Evolutionary conservation across 2,888 invertebrate species (phyloP).

Genomic region (Toxonevra muliebris): DNA sequence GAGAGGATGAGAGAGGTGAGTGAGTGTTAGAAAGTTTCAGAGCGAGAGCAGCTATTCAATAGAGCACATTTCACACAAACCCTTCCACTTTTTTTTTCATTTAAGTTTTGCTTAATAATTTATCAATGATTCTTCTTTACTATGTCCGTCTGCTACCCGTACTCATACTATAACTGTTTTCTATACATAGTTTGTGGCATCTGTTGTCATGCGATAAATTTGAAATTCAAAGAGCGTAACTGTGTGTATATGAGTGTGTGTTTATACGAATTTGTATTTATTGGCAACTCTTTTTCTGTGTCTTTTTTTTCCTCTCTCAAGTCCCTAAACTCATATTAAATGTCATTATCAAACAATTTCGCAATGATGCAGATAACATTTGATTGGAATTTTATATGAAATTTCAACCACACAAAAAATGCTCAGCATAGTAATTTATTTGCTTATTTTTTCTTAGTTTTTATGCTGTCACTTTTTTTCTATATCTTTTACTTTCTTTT

Average conservation of each 20-base stretch:
- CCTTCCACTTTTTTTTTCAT: background rate
- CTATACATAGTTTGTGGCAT: constrained; percentile 6
- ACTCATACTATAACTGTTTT: no score
- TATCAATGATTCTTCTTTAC: background rate
- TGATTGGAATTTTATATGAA: no score
- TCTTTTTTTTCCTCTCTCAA: no score
- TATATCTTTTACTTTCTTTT: no score
- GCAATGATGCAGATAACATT: background rate
- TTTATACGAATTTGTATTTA: background rate
- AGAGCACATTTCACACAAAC: no score
- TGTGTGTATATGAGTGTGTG: background rate
- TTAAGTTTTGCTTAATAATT: background rate
- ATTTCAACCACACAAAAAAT: no score
- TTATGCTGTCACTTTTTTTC: no score
- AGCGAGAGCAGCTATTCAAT: no score
- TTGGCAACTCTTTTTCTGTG: background rate
- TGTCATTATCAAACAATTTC: background rate
- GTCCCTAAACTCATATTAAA: constrained; percentile 4
- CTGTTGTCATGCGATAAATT: constrained; percentile 21
- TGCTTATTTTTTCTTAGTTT: no score
- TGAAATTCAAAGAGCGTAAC: constrained; percentile 20
- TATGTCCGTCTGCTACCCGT: background rate
- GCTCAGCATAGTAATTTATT: no score
- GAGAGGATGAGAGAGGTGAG: no score
- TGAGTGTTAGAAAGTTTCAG: no score